These are phyloP conservation scores for Melanotaenia pygmaea DNA, from an alignment of 2,797 vertebrate genomes.

Conservation along the genomic window DNA sequence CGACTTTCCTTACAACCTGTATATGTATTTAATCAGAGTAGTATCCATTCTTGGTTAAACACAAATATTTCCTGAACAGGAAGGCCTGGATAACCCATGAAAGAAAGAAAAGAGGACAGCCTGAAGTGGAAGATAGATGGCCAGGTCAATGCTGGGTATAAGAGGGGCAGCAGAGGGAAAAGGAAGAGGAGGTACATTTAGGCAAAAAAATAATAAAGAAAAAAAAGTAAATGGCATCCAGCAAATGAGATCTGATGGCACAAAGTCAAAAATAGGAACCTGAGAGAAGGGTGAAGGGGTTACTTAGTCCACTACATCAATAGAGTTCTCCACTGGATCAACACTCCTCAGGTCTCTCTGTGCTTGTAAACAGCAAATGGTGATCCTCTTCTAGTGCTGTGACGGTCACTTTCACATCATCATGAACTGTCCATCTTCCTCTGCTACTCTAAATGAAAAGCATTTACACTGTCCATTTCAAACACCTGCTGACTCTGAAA, in stretches of 20 bases:
- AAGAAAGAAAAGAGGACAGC: slow-evolving; percentile 37
- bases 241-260: slow-evolving; percentile 47
- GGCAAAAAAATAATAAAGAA: slow-evolving; percentile 5
- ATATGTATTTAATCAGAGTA: slow-evolving; percentile 45
- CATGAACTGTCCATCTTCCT: background rate
- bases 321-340: slow-evolving; percentile 46
- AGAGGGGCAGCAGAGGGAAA: slow-evolving; percentile 1
- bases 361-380: slow-evolving; percentile 2
- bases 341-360: slow-evolving; percentile 36
- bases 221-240: slow-evolving; percentile 42
- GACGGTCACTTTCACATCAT: slow-evolving; percentile 1
- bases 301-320: slow-evolving; percentile 58
- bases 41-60: slow-evolving; percentile 52
- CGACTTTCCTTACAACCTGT: slow-evolving; percentile 11
- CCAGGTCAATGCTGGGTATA: slow-evolving; percentile 12
- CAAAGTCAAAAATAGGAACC: background rate
- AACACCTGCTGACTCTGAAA: slow-evolving; percentile 22
- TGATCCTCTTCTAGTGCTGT: slow-evolving; percentile 14
- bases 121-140: slow-evolving; percentile 29
- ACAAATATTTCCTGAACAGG: slow-evolving; percentile 60
- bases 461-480: background rate
- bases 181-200: slow-evolving; percentile 18
- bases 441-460: background rate
- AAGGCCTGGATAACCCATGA: slow-evolving; percentile 50
- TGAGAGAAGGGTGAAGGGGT: slow-evolving; percentile 35